Base-by-base conservation (phyloP, 1,140 invertebrate species). In the Micrasema longulum region DNA sequence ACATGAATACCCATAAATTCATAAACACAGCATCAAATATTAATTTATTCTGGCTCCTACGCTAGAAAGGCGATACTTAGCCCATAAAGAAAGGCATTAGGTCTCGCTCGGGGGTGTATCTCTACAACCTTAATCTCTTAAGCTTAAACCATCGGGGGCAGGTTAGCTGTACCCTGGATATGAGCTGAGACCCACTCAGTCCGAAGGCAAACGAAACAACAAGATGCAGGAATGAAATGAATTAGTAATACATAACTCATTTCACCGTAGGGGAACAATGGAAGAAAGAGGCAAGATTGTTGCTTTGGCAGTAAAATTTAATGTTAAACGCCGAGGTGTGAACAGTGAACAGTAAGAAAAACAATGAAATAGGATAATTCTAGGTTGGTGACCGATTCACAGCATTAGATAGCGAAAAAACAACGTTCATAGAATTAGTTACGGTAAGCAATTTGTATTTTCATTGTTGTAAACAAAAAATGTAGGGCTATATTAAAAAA, bases 31-130 rank as follows among this genome's bases (percentile, higher is more conserved):
- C 55, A 60, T 60, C 16, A 60, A 55, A 60, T 20, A 41, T 26
- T 60, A 60, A 60, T 60, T 60, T 60, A 60, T 60, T 60, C 53
- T 41, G 18, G 36, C 23, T 41, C 35, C 55, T 53, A 60, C 52
- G 22, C 52, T 23, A 14, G 12, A 6, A 9, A 9, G 4, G 55
- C 36, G 55, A 41, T 60, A 60, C 55, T 20, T 11, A 20, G 35
- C 18, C 22, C 55, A 60, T 38, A 60, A 41, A 53, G 50, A 53
- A n/a, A 60, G 55, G 55, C 18, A 18, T 22, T 60, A 10, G 41
- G 20, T 41, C 43, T 38, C 14, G 55, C 55, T 41, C 16, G 36
- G n/a, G 55, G 55, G 55, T 41, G 16, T 41, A 60, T 10, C 10
- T 55, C n/a, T 7, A 12, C 52, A 22, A 31, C 2, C 2, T 31